Evolutionary conservation across 2,113 vertebrate species (phyloP), one percentile per base, ranked within the genome.

Genomic region (Trinectes maculatus): DNA sequence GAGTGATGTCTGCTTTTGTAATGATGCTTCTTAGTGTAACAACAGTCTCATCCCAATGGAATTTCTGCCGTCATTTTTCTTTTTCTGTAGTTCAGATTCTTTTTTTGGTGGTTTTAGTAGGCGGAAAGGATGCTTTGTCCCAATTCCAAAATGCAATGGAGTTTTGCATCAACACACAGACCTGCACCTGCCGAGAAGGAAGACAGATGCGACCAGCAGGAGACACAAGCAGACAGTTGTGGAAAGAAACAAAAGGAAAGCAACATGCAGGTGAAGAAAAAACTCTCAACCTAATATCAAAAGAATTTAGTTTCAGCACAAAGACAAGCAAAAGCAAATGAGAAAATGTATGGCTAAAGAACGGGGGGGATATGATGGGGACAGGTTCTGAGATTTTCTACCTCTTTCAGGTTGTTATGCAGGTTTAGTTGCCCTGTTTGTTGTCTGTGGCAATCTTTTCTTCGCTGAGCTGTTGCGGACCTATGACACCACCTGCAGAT

Each of bases 141-240:
- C 95, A 96, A 91, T 97, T 95, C 95, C 95, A 96, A 92, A 96
- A 96, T 71, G 93, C 94, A 94, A 96, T 94, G 87, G 93, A 96
- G 91, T 96, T 96, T 93, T 95, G 95, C 89, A 89, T 92, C 89
- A 94, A 86, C 91, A 93, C 85, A 92, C 91, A 91, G 85, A 93
- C 93, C 93, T 94, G 79, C 55, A 91, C 91, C 86, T 94, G 94
- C 94, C 94, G 22, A 55, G 44, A 57, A 63, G 34, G 43, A 64
- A 1, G 54, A 66, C 28, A 13, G 4, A 57, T 19, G 39, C 56
- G 25, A 63, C 76, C 9, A 25, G 49, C 15, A 54, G 54, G 19
- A 63, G 46, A 48, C 71, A 82, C 13, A 29, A 16, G 44, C 33
- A 66, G 61, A 66, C 81, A 83, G 84, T 85, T 77, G 67, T 82